Evolutionary conservation across 2,888 invertebrate species (phyloP).

Genomic region (Tetranychus piercei): DNA sequence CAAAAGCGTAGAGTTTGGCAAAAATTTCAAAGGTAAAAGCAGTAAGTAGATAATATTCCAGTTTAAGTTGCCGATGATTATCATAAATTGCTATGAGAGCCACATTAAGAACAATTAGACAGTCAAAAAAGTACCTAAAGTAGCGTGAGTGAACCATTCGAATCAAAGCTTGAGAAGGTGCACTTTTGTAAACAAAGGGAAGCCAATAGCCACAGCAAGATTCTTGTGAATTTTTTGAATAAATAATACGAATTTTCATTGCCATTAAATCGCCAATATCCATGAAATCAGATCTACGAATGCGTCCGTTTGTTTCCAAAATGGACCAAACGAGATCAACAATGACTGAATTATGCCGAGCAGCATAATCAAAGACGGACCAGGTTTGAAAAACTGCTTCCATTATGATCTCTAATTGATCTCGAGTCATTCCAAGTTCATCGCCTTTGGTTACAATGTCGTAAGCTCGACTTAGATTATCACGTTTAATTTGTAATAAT

Average conservation of each 20-base stretch:
- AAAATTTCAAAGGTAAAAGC: conserved; percentile 35
- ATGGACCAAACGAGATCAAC: conserved; percentile 34
- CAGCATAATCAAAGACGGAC: conserved; percentile 9
- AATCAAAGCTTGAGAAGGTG: conserved; percentile 20
- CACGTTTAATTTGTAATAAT: conserved; percentile 32
- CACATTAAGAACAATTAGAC: conserved; percentile 35
- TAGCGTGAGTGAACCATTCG: conserved; percentile 29
- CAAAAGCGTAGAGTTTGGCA: conserved; percentile 35
- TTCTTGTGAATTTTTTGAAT: conserved; percentile 29
- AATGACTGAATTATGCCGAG: conserved; percentile 25
- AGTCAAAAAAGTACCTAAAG: conserved; percentile 35
- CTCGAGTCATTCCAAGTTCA: conserved; percentile 29
- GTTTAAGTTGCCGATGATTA: neutral
- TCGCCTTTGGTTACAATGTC: conserved; percentile 29
- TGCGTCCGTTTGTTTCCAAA: conserved; percentile 32
- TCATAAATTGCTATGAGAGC: conserved; percentile 33
- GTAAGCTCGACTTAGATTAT: conserved; percentile 33
- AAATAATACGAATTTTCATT: conserved; percentile 34
- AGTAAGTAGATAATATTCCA: conserved; percentile 35
- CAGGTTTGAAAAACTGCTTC: conserved; percentile 29
- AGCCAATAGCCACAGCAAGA: conserved; percentile 21
- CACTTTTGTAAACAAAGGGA: conserved; percentile 22
- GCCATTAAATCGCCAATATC: conserved; percentile 35
- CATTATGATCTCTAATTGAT: conserved; percentile 32
- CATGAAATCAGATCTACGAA: conserved; percentile 31